A percentile compares a stretch with the other conserved stretches of the same genome.
These are phyloP conservation scores for Axis porcinus DNA, from an alignment of 2,113 vertebrate genomes.

Conservation along the genomic window DNA sequence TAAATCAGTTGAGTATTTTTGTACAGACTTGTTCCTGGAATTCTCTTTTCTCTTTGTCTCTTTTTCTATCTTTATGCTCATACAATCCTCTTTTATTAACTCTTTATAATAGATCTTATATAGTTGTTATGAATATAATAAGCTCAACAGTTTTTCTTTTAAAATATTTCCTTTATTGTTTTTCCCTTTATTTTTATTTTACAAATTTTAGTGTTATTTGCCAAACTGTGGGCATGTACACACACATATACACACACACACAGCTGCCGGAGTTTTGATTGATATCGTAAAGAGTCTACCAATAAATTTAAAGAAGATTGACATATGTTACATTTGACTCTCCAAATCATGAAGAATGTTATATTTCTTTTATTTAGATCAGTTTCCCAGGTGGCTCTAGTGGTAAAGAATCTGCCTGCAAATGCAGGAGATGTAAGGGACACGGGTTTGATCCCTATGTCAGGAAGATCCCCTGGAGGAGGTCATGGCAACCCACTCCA, in stretches of 20 bases:
- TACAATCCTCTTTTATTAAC: background rate
- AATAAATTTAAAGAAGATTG: background rate
- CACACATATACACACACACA: background rate
- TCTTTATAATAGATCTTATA: background rate
- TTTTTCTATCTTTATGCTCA: background rate
- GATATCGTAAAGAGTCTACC: background rate
- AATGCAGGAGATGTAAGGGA: background rate
- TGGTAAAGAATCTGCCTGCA: background rate
- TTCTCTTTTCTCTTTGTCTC: background rate
- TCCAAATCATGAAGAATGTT: background rate
- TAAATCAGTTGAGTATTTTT: background rate
- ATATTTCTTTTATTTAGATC: background rate
- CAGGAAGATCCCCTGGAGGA: background rate
- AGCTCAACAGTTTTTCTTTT: background rate
- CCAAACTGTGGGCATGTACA: background rate
- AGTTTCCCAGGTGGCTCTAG: background rate
- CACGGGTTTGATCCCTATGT: background rate
- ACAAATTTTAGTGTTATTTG: background rate
- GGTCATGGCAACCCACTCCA: background rate
- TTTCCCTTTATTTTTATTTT: background rate
- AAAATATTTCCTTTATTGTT: background rate
- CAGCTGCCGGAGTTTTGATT: background rate
- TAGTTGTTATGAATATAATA: background rate
- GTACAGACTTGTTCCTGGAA: background rate
- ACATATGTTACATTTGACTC: background rate